Evolutionary conservation across 2,797 vertebrate species (phyloP).

Genomic region (Oryzias dopingdopingensis): DNA sequence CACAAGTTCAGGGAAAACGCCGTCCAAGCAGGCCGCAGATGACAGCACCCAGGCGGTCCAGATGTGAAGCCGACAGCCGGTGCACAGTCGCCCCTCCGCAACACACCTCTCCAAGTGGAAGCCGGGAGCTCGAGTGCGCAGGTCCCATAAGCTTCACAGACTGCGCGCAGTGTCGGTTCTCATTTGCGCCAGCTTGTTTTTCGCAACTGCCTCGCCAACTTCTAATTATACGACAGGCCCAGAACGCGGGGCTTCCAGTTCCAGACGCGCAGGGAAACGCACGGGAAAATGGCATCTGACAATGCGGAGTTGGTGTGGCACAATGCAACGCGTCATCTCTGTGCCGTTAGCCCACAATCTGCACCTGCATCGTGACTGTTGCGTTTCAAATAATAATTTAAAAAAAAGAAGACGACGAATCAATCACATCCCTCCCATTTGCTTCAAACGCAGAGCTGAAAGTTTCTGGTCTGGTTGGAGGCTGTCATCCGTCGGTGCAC

Average conservation of each 20-base stretch:
- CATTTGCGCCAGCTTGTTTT: constrained; percentile 66
- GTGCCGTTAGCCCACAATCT: constrained; percentile 65
- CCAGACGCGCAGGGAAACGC: constrained; percentile 68
- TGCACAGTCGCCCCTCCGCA: constrained; percentile 67
- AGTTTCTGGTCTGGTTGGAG: constrained; percentile 74
- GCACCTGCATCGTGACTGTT: constrained; percentile 73
- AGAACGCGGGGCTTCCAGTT: constrained; percentile 63
- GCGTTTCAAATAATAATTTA: constrained; percentile 31
- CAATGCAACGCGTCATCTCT: constrained; percentile 73
- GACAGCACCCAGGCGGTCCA: constrained; percentile 67
- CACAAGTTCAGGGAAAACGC: constrained; percentile 61
- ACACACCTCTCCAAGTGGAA: constrained; percentile 74
- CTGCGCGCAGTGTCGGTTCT: constrained; percentile 67
- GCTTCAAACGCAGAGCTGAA: constrained; percentile 67
- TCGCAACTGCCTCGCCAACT: constrained; percentile 68
- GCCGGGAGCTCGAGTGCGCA: constrained; percentile 77
- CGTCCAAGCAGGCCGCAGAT: constrained; percentile 67
- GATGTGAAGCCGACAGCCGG: constrained; percentile 72
- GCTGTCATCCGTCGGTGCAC: constrained; percentile 72
- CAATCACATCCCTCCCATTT: constrained; percentile 56
- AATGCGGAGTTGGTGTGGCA: constrained; percentile 72
- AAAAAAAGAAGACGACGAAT: constrained; percentile 38
- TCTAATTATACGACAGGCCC: constrained; percentile 71
- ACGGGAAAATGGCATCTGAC: constrained; percentile 76
- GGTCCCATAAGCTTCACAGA: constrained; percentile 78